phyloP scores from a whole-genome alignment of 2,888 invertebrate species.

The Mesorhabditis spiculigera region DNA sequence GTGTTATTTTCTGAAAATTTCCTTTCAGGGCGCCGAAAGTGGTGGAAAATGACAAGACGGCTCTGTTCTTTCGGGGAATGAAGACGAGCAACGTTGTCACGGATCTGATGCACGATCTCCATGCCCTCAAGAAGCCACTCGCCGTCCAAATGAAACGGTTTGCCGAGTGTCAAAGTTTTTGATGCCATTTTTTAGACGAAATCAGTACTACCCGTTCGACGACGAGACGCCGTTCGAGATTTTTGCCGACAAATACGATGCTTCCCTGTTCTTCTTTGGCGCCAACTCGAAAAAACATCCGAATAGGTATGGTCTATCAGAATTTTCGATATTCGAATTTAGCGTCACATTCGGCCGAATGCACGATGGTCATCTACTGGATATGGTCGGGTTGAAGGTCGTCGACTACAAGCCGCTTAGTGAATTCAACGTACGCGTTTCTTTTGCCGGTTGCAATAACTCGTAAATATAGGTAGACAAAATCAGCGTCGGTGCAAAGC shows the following conservation, averaged over 20 bases:
- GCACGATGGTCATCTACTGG: constrained; percentile 82
- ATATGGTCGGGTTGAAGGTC: constrained; percentile 92
- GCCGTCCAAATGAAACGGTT: constrained; percentile 46
- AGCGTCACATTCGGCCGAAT: constrained; percentile 68
- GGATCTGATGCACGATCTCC: constrained; percentile 74
- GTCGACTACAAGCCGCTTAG: constrained; percentile 72
- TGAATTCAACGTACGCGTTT: constrained; percentile 41
- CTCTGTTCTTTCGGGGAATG: constrained; percentile 66
- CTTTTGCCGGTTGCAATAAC: background rate
- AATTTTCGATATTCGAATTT: background rate
- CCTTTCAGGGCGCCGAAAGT: constrained; percentile 28
- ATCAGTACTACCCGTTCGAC: constrained; percentile 85
- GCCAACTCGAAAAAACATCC: constrained; percentile 81
- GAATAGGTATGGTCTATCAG: constrained; percentile 12
- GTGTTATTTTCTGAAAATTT: background rate
- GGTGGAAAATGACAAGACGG: constrained; percentile 25
- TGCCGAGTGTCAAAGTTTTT: constrained; percentile 15
- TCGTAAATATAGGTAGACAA: constrained; percentile 67
- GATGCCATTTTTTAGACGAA: constrained; percentile 30
- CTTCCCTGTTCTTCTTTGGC: constrained; percentile 83
- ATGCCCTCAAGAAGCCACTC: constrained; percentile 51
- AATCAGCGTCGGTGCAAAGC: constrained; percentile 78
- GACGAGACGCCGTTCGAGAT: constrained; percentile 76
- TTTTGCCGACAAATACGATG: constrained; percentile 75
- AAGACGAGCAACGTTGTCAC: constrained; percentile 69